Percentiles rank a stretch among this genome's conserved stretches.
Conservation (phyloP, 2,797 vertebrate species). For the Astyanax mexicanus region DNA sequence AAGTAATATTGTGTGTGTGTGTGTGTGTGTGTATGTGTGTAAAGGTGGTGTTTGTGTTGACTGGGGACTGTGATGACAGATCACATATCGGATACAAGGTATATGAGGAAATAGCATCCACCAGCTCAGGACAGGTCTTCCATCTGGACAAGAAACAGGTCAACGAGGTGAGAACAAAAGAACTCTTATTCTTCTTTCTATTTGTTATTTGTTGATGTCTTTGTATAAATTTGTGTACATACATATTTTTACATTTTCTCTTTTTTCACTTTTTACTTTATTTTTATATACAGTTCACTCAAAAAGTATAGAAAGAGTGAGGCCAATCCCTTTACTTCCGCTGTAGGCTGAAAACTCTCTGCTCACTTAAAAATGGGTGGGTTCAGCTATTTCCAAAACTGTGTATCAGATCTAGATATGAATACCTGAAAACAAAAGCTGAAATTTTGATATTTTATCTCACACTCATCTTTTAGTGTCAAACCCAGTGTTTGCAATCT, state of each 20-base stretch:
- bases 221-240: neutral
- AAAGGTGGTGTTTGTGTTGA: slow-evolving; percentile 97
- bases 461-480: no score
- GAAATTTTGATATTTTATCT: no score
- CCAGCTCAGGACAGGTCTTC: slow-evolving; percentile 98
- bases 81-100: slow-evolving; percentile 93
- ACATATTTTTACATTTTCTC: neutral
- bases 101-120: slow-evolving; percentile 98
- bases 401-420: no score
- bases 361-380: no score
- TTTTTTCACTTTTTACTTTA: neutral
- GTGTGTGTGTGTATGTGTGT: slow-evolving; percentile 42
- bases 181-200: neutral
- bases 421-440: no score
- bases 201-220: neutral
- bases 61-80: slow-evolving; percentile 96
- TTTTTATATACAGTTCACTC: no score
- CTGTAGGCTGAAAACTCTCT: no score
- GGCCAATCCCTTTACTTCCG: no score
- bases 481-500: no score
- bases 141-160: slow-evolving; percentile 98
- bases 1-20: slow-evolving; percentile 34
- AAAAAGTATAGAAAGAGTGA: no score
- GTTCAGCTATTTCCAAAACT: no score
- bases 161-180: slow-evolving; percentile 96